These are phyloP conservation scores for Danio kyathit DNA, from an alignment of 2,797 vertebrate genomes.

Conservation along the genomic window DNA sequence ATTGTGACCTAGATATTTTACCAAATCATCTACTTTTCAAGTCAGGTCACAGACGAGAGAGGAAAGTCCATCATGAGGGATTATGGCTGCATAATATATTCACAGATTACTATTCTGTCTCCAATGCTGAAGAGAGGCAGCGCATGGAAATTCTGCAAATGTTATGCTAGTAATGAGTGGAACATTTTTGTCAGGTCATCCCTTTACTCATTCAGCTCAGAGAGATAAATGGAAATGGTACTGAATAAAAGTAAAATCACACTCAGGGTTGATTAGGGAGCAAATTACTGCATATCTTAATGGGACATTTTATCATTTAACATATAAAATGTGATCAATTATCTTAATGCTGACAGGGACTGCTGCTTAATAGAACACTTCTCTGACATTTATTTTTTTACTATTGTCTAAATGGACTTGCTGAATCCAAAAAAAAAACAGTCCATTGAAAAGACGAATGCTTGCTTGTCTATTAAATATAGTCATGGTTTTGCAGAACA, in stretches of 20 bases:
- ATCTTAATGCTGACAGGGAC: slow-evolving; percentile 20
- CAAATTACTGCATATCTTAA: slow-evolving; percentile 47
- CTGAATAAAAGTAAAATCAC: slow-evolving; percentile 16
- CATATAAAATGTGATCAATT: slow-evolving; percentile 45
- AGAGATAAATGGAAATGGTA: slow-evolving; percentile 39
- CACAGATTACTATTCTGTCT: slow-evolving; percentile 61
- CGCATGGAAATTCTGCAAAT: slow-evolving; percentile 45
- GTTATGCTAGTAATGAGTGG: slow-evolving; percentile 54
- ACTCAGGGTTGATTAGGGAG: slow-evolving; percentile 34
- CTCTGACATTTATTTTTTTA: not conserved
- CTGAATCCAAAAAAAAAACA: slow-evolving; percentile 25
- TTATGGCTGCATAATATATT: slow-evolving; percentile 56
- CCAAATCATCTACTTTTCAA: slow-evolving; percentile 50
- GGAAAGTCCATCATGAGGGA: slow-evolving; percentile 55
- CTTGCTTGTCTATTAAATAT: slow-evolving; percentile 22
- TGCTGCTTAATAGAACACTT: slow-evolving; percentile 23
- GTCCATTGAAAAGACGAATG: slow-evolving; percentile 10
- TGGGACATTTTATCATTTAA: slow-evolving; percentile 47
- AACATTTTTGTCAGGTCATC: slow-evolving; percentile 54
- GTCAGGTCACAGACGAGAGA: slow-evolving; percentile 54
- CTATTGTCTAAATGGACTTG: slow-evolving; percentile 24
- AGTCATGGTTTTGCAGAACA: not conserved
- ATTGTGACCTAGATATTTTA: slow-evolving; percentile 30
- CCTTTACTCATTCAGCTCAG: slow-evolving; percentile 30
- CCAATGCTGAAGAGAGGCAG: slow-evolving; percentile 49